Evolutionary conservation across 1,140 invertebrate genomes (phyloP).

Genomic region (Saxidomus purpurata): DNA sequence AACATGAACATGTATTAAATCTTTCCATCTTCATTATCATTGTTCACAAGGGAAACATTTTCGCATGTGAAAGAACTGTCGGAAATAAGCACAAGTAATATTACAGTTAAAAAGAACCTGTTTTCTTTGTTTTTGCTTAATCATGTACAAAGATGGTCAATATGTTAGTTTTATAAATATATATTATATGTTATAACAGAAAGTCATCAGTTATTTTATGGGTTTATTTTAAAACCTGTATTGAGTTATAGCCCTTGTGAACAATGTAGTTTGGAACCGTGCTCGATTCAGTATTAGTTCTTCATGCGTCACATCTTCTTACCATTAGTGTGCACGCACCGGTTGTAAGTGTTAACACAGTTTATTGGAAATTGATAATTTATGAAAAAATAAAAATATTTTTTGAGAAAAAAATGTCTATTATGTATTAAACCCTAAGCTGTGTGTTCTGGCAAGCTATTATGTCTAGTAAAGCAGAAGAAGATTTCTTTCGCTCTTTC

Average conservation of each 20-base stretch:
- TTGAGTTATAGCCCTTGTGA: neutral
- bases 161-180: no score
- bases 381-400: slow-evolving; percentile 33
- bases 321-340: slow-evolving; percentile 16
- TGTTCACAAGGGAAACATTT: neutral
- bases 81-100: no score
- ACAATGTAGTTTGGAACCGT: neutral
- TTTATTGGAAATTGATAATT: slow-evolving; percentile 1
- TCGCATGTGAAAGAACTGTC: no score
- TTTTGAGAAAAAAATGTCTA: neutral
- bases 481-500: no score
- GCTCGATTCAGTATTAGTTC: neutral
- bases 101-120: no score
- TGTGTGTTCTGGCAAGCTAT: no score
- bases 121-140: no score
- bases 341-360: neutral
- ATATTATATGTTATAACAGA: no score
- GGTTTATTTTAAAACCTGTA: no score
- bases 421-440: neutral
- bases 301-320: neutral
- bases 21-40: neutral
- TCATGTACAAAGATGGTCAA: no score
- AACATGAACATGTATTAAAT: neutral
- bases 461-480: no score
- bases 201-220: no score